A percentile compares a stretch with the other conserved stretches of the same genome.
These are phyloP conservation scores for Crematogaster levior DNA, from an alignment of 2,888 invertebrate genomes.

Conservation along the genomic window DNA sequence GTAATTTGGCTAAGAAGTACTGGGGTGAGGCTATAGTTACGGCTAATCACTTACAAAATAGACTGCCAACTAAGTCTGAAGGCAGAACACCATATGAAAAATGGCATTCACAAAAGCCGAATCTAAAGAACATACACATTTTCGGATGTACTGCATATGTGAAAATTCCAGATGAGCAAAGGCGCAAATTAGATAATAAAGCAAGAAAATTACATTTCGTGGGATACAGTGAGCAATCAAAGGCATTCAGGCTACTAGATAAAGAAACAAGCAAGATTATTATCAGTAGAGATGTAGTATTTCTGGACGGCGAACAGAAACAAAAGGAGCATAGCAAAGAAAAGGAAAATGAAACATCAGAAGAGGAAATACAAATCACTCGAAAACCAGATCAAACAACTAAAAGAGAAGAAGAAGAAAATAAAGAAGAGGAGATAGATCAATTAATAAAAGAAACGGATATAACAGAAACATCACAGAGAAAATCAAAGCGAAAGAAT, in stretches of 20 bases:
- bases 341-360: not conserved
- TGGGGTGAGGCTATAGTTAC: conserved; percentile 29
- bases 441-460: not conserved
- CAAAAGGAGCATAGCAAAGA: not conserved
- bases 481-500: not conserved
- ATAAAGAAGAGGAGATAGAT: not conserved
- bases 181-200: not conserved
- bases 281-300: conserved; percentile 8
- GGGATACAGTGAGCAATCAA: not conserved
- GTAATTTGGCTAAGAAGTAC: not conserved
- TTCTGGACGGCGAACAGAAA: not conserved
- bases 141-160: not conserved
- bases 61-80: not conserved
- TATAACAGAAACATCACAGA: conserved; percentile 13
- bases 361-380: not conserved
- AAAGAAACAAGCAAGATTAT: not conserved
- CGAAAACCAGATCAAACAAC: not conserved
- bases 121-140: not conserved
- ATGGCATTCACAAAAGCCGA: not conserved
- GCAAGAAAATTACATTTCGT: not conserved
- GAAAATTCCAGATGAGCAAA: not conserved
- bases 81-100: not conserved
- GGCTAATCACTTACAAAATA: conserved; percentile 14
- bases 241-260: not conserved
- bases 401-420: not conserved